Conservation (phyloP, 23 tunicate species). For the Oikopleura dioica region DNA sequence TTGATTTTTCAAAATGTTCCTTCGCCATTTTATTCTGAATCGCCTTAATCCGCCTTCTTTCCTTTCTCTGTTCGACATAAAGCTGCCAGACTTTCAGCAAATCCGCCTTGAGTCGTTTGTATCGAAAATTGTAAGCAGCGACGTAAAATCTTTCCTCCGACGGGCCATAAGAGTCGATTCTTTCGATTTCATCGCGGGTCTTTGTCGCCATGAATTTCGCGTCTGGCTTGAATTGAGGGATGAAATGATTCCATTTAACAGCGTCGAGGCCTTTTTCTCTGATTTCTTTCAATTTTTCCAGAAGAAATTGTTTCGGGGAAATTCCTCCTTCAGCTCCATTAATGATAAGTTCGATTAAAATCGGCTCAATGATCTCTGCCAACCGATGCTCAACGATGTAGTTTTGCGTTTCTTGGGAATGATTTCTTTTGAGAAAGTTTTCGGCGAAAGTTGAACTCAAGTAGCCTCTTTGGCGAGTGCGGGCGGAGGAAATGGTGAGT, state of each 20-base stretch:
- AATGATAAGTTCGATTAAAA: not conserved
- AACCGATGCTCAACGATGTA: not conserved
- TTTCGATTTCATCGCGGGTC: not conserved
- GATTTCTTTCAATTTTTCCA: not conserved
- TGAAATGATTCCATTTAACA: not conserved
- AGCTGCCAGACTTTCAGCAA: not conserved
- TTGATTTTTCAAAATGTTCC: not conserved
- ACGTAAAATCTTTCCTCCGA: not conserved
- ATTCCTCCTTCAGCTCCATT: not conserved
- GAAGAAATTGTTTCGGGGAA: not conserved
- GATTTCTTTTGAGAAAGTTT: too few species aligned
- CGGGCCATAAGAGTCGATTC: not conserved
- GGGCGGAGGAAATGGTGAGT: not conserved
- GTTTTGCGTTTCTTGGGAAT: not conserved
- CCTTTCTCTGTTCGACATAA: not conserved
- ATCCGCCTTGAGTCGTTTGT: not conserved
- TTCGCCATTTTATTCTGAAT: not conserved
- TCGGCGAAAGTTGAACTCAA: too few species aligned
- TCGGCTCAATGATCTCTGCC: conserved; percentile 3
- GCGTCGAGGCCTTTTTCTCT: not conserved
- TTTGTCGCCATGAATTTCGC: not conserved
- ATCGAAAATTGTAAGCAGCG: not conserved
- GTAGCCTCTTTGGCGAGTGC: not conserved
- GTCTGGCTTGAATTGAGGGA: not conserved
- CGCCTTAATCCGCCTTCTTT: not conserved